Percentiles rank a stretch among this genome's conserved stretches.
Conservation (phyloP, 2,113 vertebrate species). For the Romanogobio albipinnatus region DNA sequence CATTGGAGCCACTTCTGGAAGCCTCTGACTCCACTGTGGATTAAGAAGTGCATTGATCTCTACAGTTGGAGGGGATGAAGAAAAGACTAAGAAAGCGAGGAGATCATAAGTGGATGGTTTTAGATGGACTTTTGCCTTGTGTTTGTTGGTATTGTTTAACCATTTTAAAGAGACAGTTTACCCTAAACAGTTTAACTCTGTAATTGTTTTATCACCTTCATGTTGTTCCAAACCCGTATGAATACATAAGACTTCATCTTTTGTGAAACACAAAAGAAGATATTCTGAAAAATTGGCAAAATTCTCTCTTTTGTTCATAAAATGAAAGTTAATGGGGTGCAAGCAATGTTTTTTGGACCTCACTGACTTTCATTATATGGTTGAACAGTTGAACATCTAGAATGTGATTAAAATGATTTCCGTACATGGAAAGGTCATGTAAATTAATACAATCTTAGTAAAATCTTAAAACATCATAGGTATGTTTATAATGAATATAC, state of each 20-base stretch:
- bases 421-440: background rate
- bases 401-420: background rate
- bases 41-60: slow-evolving; percentile 24
- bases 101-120: slow-evolving; percentile 1
- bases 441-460: background rate
- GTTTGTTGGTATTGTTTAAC: background rate
- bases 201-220: background rate
- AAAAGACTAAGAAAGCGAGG: background rate
- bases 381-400: too few relatives aligned
- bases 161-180: background rate
- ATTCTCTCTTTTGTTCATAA: background rate
- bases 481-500: too few relatives aligned
- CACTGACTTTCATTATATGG: too few relatives aligned
- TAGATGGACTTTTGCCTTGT: background rate
- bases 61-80: slow-evolving; percentile 16
- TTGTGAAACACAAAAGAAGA: background rate
- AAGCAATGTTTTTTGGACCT: background rate
- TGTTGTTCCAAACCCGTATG: background rate
- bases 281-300: background rate
- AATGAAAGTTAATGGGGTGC: background rate
- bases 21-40: slow-evolving; percentile 46
- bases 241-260: background rate
- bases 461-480: background rate
- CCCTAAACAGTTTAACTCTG: background rate
- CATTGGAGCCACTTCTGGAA: background rate